Evolutionary conservation across 2,797 vertebrate genomes (phyloP), one percentile per base, ranked within the genome.

Genomic region (Gymnodraco acuticeps): DNA sequence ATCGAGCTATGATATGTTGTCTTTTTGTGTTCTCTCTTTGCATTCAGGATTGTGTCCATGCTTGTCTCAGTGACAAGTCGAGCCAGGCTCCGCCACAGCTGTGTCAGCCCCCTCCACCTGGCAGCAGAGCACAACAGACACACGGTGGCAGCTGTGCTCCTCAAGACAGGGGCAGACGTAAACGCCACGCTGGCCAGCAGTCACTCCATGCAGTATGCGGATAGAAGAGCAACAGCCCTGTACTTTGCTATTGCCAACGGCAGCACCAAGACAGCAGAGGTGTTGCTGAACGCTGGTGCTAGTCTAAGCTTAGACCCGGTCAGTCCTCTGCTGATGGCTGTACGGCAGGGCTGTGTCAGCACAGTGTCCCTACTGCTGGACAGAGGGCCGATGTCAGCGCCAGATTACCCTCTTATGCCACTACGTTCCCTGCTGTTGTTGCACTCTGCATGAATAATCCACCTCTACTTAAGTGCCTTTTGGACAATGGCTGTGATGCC

Each of bases 101-200:
- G 96, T 59, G 94, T 99, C 92, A 99, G 96, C 83, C 98, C 98
- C 31, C 94, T 99, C 73, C 98, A 99, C 89, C 87, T 99, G 69
- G 98, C 98, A 0, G 97, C 97, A 0, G 95, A 99, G 83, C 94
- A 96, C 81, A 95, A 98, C 93, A 93, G 93, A 1, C 95, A 95
- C 60, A 81, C 83, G 0, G 94, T 95, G 80, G 89, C 98, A 84
- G 96, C 96, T 75, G 95, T 95, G 64, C 95, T 99, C 27, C 95
- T 99, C 10, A 93, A 94, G 59, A 94, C 96, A 41, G 97, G 98
- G 88, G 97, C 95, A 3, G 95, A 98, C 10, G 96, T 98, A 79
- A 98, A 99, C 46, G 83, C 94, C 13, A 84, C 85, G 5, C 96
- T 99, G 64, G 96, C 96, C 15, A 84, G 71, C 0, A 93, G 95